Base-by-base conservation (phyloP, 2,113 vertebrate species). In the Ginglymostoma cirratum region DNA sequence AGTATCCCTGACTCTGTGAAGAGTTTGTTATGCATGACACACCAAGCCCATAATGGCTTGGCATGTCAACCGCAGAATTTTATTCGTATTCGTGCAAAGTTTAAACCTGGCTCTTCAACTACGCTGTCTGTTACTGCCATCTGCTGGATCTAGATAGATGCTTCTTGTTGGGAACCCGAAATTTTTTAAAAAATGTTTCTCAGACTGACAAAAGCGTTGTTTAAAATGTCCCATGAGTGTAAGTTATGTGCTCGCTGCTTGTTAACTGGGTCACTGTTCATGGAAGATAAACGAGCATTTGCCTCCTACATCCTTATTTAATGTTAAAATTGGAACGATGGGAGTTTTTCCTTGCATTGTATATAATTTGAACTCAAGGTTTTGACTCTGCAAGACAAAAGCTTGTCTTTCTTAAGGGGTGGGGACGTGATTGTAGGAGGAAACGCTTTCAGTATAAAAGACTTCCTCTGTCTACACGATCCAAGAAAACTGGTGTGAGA, bases 121-220 rank as follows among this genome's bases (percentile, higher is more conserved):
- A 38, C 67, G 30, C 66, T 45, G 69, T 24, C 27, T 95, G 24
- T 95, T 95, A 27, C 94, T 95, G 94, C 94, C 94, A 95, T 95
- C 94, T 95, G 45, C 94, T 72, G 94, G 69, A 52, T 24, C 48
- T 76, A 24, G 1, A 52, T 30, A 45, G 23, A 0, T 70, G 66
- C 8, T 72, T 34, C 42, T 72, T 30, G 69, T 34, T 89, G 27
- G 48, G 14, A 34, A 72, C 52, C 69, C 8, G 15, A 7, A 48
- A 30, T 14, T 27, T 76, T 72, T 70, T 72, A 0, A 15, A 78
- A 15, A 78, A 15, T 42, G 19, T 65, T 61, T 92, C 15, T 45
- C 45, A 70, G 8, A 48, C 21, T 14, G n/a, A 45, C 67, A 70
- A 61, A 24, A 70, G 12, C 27, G 38, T 70, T 45, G 21, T 8